Conservation (phyloP, 2,113 vertebrate species). For the Strigops habroptila region DNA sequence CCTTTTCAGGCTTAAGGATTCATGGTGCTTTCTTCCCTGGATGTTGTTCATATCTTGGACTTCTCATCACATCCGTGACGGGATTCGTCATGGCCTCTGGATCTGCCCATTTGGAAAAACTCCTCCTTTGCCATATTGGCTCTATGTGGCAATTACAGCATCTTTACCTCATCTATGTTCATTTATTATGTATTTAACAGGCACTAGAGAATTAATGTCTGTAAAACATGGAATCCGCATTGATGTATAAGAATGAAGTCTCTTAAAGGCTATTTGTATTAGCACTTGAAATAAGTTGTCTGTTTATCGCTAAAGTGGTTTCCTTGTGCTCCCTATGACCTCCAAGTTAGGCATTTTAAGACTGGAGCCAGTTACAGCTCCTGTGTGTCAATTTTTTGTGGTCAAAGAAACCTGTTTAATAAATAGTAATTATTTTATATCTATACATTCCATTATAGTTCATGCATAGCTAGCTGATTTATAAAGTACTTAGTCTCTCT, state of each 20-base stretch:
- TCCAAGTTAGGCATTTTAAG: not conserved
- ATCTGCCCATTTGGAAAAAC: constrained; percentile 93
- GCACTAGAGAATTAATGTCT: constrained; percentile 89
- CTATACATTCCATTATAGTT: not conserved
- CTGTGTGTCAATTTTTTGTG: not conserved
- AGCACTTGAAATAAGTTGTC: not conserved
- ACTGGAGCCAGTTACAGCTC: not conserved
- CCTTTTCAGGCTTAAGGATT: constrained; percentile 87
- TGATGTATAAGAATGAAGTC: constrained; percentile 78
- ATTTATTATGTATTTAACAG: constrained; percentile 91
- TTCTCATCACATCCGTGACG: constrained; percentile 92
- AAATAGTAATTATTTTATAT: not conserved
- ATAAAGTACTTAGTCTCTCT: not conserved
- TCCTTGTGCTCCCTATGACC: not conserved
- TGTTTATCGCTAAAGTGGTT: not conserved
- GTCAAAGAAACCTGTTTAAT: not conserved
- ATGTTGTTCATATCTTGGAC: constrained; percentile 93
- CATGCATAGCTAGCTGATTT: not conserved
- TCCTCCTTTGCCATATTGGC: constrained; percentile 89
- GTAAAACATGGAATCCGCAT: constrained; percentile 89
- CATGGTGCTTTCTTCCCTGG: constrained; percentile 95
- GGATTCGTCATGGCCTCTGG: constrained; percentile 91
- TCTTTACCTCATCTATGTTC: constrained; percentile 93
- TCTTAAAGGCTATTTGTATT: not conserved
- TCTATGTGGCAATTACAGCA: constrained; percentile 88